A percentile compares a stretch with the other conserved stretches of the same genome.
phyloP scores from a whole-genome alignment of 2,113 vertebrate species.

The Petaurus breviceps region DNA sequence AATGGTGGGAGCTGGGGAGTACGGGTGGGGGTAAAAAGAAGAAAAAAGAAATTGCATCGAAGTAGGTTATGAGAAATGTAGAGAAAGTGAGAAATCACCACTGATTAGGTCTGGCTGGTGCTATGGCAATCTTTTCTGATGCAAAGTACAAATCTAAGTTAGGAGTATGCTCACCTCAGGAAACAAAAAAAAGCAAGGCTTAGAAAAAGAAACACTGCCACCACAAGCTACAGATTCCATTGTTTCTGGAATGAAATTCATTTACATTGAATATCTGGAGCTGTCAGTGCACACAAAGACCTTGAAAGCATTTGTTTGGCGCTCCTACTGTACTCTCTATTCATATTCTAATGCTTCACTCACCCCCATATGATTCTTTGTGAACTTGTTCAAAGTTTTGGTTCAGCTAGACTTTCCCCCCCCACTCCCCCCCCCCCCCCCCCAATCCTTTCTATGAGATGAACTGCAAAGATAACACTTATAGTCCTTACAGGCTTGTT shows the following conservation, averaged over 20 bases:
- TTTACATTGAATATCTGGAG: constrained; percentile 76
- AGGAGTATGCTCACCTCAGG: constrained; percentile 65
- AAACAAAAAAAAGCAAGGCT: constrained; percentile 70
- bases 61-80: constrained; percentile 56
- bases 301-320: constrained; percentile 78
- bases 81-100: constrained; percentile 63
- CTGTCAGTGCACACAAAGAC: constrained; percentile 70
- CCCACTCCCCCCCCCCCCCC: background rate
- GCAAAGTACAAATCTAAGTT: constrained; percentile 68
- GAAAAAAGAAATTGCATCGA: constrained; percentile 60
- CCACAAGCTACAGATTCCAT: constrained; percentile 61
- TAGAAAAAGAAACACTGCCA: constrained; percentile 75
- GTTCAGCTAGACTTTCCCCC: constrained; percentile 53
- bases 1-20: background rate
- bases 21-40: constrained; percentile 16
- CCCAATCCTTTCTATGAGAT: constrained; percentile 61
- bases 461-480: constrained; percentile 37
- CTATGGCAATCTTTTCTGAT: constrained; percentile 66
- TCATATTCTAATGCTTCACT: constrained; percentile 77
- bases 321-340: constrained; percentile 74
- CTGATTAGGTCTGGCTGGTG: constrained; percentile 47
- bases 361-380: constrained; percentile 73
- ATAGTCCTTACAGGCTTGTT: constrained; percentile 69
- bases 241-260: constrained; percentile 77
- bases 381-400: constrained; percentile 74